Percentiles rank a stretch among this genome's conserved stretches.
phyloP scores from a whole-genome alignment of 2,888 invertebrate genomes.

The Salticus scenicus region DNA sequence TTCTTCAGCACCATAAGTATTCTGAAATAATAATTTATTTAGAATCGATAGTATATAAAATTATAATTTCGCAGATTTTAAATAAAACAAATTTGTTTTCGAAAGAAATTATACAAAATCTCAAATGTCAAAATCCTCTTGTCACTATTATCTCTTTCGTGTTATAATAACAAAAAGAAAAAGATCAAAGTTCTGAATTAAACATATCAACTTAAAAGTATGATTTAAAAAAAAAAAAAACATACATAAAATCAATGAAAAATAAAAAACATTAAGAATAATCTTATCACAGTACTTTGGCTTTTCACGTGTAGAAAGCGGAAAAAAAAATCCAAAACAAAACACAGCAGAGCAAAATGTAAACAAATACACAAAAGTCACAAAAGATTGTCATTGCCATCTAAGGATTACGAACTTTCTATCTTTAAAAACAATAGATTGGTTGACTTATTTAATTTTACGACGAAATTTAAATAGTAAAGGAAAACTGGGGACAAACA shows the following conservation, averaged over 20 bases:
- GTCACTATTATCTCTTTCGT: no score
- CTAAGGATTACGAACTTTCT: no score
- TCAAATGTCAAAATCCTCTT: no score
- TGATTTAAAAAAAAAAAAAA: not conserved
- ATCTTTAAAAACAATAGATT: no score
- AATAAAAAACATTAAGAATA: not conserved
- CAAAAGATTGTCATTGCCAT: constrained; percentile 23
- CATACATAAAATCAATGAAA: not conserved
- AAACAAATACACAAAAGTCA: no score
- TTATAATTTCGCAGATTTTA: no score
- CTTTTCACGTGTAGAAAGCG: not conserved
- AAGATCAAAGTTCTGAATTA: constrained; percentile 23
- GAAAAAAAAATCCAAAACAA: constrained; percentile 7
- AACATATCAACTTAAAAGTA: constrained; percentile 25
- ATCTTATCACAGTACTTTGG: not conserved
- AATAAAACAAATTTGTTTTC: no score
- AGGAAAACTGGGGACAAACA: no score
- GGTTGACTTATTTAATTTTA: no score
- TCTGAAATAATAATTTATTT: not conserved
- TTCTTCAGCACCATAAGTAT: not conserved
- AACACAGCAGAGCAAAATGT: not conserved
- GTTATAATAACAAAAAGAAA: not conserved
- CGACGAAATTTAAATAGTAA: no score
- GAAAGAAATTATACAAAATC: no score
- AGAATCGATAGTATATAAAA: no score